phyloP scores from a whole-genome alignment of 2,888 invertebrate species.

The Caprella mutica region DNA sequence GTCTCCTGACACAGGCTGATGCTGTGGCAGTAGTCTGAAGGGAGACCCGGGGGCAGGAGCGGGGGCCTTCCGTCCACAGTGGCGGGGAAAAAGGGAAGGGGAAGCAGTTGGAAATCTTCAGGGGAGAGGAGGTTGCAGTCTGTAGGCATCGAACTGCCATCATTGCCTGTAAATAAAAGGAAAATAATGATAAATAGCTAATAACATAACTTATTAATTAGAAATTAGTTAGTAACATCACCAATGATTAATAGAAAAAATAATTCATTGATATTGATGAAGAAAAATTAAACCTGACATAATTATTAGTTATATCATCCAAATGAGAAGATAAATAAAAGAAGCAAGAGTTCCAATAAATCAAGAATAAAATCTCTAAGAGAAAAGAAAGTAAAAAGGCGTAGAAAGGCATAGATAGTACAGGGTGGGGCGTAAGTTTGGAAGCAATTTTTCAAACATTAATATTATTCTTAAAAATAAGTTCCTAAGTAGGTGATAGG shows the following conservation, averaged over 20 bases:
- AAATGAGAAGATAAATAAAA: background rate
- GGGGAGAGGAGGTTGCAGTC: conserved; percentile 26
- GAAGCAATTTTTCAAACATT: too few species aligned
- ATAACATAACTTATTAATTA: too few species aligned
- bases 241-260: too few species aligned
- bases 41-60: conserved; percentile 32
- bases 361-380: background rate
- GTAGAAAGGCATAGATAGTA: too few species aligned
- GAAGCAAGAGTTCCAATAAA: background rate
- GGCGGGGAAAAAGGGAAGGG: conserved; percentile 29
- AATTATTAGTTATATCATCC: background rate
- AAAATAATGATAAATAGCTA: too few species aligned
- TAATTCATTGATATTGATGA: too few species aligned
- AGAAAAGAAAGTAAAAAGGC: background rate
- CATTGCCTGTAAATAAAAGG: conserved; percentile 14
- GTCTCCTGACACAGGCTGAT: conserved; percentile 24
- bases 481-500: too few species aligned
- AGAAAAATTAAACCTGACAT: background rate
- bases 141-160: conserved; percentile 19
- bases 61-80: conserved; percentile 33
- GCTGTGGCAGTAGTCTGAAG: conserved; percentile 32
- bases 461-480: too few species aligned
- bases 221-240: too few species aligned
- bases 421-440: too few species aligned
- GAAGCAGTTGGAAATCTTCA: conserved; percentile 30